Evolutionary conservation across 2,888 invertebrate species (phyloP).

Genomic region (Pilophorus perplexus): DNA sequence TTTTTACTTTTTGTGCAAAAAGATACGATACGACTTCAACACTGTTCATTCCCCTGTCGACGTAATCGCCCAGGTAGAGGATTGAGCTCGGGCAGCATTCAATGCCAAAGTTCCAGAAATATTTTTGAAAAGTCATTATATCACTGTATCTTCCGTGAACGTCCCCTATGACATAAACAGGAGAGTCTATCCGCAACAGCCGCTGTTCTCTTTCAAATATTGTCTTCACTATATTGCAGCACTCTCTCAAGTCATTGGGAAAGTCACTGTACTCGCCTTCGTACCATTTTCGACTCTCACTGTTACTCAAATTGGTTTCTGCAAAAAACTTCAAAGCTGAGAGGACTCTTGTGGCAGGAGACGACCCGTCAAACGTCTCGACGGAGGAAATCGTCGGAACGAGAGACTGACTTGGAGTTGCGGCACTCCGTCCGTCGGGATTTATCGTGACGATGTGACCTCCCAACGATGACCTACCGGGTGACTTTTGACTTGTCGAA

Average conservation of each 20-base stretch:
- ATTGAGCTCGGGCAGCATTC: constrained; percentile 63
- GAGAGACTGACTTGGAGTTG: not conserved
- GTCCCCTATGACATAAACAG: constrained; percentile 65
- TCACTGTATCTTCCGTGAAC: constrained; percentile 72
- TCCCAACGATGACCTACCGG: not conserved
- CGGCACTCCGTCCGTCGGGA: not conserved
- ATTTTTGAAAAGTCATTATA: constrained; percentile 65
- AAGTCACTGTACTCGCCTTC: not conserved
- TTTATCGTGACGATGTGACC: not conserved
- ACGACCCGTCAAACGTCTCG: not conserved
- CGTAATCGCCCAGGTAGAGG: constrained; percentile 74
- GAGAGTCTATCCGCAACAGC: constrained; percentile 57
- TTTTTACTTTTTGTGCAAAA: constrained; percentile 67
- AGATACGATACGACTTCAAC: constrained; percentile 69
- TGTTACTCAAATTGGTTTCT: not conserved
- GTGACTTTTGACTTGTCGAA: too few relatives aligned
- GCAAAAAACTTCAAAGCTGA: not conserved
- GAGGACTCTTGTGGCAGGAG: not conserved
- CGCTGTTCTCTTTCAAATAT: constrained; percentile 57
- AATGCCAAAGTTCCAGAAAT: constrained; percentile 67
- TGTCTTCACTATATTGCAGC: constrained; percentile 57
- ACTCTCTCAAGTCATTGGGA: constrained; percentile 43
- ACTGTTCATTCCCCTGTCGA: constrained; percentile 68
- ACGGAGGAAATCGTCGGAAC: not conserved
- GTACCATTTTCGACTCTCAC: not conserved